Percentiles rank a stretch among this genome's conserved stretches.
These are phyloP conservation scores for Globicephala melas DNA, from an alignment of 2,113 vertebrate genomes.

Conservation along the genomic window DNA sequence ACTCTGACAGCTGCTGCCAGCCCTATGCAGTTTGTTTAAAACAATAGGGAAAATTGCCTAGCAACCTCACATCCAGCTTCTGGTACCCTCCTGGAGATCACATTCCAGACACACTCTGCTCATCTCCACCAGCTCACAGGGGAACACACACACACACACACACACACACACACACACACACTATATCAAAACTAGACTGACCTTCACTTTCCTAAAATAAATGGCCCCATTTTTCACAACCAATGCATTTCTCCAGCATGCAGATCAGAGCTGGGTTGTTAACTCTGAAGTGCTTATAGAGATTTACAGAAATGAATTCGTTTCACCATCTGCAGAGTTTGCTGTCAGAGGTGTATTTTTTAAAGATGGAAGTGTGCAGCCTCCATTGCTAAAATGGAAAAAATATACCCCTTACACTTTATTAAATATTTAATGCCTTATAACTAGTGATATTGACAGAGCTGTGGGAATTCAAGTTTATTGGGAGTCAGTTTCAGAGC, in stretches of 20 bases:
- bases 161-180: background rate
- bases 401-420: background rate
- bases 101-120: constrained; percentile 79
- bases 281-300: background rate
- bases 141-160: background rate
- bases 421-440: background rate
- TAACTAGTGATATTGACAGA: background rate
- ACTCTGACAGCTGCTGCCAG: constrained; percentile 82
- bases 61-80: constrained; percentile 82
- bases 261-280: background rate
- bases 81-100: constrained; percentile 79
- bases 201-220: background rate
- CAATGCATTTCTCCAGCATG: background rate
- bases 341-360: background rate
- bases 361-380: background rate
- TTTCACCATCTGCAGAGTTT: background rate
- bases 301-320: background rate
- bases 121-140: constrained; percentile 72
- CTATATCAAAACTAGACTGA: background rate
- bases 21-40: constrained; percentile 81
- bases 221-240: background rate
- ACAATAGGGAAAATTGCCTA: constrained; percentile 82
- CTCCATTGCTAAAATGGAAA: background rate
- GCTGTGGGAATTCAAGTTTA: background rate
- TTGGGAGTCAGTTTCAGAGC: background rate